Conservation (phyloP, 2,797 vertebrate genomes). For the Natrix natrix region DNA sequence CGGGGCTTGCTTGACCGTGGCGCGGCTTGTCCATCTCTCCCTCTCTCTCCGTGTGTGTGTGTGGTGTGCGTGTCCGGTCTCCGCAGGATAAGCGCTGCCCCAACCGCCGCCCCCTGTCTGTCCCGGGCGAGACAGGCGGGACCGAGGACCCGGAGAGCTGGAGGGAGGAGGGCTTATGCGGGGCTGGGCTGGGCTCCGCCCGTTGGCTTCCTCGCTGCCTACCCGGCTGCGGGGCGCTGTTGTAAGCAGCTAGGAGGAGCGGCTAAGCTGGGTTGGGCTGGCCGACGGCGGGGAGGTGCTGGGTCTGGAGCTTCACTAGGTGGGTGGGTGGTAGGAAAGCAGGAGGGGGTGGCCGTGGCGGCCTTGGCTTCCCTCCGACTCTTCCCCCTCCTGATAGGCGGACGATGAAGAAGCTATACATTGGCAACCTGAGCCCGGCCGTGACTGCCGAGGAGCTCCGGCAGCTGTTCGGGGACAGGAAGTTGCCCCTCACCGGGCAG, state of each 20-base stretch:
- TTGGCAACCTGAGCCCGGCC: slow-evolving; percentile 92
- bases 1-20: neutral
- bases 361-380: slow-evolving; percentile 6
- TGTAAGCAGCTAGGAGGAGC: slow-evolving; percentile 28
- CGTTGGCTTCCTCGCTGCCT: neutral
- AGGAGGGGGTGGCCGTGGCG: slow-evolving; percentile 26
- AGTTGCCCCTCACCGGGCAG: slow-evolving; percentile 88
- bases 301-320: neutral
- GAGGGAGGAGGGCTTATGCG: slow-evolving; percentile 18
- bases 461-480: slow-evolving; percentile 88
- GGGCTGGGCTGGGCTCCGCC: slow-evolving; percentile 24
- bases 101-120: neutral
- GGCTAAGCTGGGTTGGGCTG: slow-evolving; percentile 46
- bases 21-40: too few species aligned
- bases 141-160: neutral
- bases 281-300: slow-evolving; percentile 30
- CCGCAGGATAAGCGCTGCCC: neutral
- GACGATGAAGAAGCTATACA: slow-evolving; percentile 96
- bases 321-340: slow-evolving; percentile 16
- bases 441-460: slow-evolving; percentile 91
- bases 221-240: slow-evolving; percentile 47
- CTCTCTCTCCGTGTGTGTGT: neutral
- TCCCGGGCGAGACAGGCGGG: neutral
- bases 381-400: slow-evolving; percentile 54
- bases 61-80: neutral